Evolutionary conservation across 2,888 invertebrate genomes (phyloP).

Genomic region (Caenorhabditis angaria): DNA sequence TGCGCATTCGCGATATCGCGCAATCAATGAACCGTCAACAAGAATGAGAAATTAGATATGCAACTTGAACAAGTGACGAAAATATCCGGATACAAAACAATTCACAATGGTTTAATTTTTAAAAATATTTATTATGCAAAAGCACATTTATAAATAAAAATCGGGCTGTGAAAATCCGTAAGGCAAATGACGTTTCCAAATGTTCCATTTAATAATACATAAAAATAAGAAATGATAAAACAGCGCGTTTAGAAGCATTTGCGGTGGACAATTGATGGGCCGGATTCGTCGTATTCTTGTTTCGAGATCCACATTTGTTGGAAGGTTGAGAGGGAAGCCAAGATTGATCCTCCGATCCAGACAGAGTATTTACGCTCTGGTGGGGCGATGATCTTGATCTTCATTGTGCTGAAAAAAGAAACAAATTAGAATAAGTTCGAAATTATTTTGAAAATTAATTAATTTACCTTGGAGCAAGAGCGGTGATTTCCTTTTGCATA

Average conservation of each 20-base stretch:
- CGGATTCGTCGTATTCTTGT: conserved; percentile 85
- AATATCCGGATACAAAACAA: neutral
- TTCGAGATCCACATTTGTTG: conserved; percentile 84
- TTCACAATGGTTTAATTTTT: conserved; percentile 2
- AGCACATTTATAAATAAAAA: conserved; percentile 42
- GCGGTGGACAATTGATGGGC: conserved; percentile 64
- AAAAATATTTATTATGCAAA: conserved; percentile 31
- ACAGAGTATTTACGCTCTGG: conserved; percentile 95
- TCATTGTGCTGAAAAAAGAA: conserved; percentile 75
- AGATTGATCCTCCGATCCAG: conserved; percentile 96
- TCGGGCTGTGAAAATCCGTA: conserved; percentile 46
- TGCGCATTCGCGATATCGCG: neutral
- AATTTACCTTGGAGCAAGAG: conserved; percentile 79
- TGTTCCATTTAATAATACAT: conserved; percentile 40
- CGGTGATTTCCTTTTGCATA: conserved; percentile 86
- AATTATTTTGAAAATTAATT: neutral
- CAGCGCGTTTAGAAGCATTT: conserved; percentile 58
- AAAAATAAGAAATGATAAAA: conserved; percentile 6
- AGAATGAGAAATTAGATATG: neutral
- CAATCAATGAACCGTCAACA: conserved; percentile 2
- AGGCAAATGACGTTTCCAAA: conserved; percentile 45
- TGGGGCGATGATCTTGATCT: conserved; percentile 76
- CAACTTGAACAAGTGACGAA: neutral
- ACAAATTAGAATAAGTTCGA: neutral
- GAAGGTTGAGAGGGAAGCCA: conserved; percentile 88